phyloP scores from a whole-genome alignment of 1,140 invertebrate species.

The Caerostris darwini region DNA sequence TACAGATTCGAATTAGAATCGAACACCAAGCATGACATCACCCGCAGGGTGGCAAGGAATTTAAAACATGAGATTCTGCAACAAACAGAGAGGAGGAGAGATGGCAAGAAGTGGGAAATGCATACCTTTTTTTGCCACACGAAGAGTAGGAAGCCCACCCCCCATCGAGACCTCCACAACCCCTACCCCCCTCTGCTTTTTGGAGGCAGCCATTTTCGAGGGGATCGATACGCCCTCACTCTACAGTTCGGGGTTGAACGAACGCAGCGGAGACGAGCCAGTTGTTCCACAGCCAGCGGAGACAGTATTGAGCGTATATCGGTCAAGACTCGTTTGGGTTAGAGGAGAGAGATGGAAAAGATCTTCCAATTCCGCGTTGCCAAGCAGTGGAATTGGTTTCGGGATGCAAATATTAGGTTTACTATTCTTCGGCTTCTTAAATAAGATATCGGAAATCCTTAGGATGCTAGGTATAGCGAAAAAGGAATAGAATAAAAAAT shows the following conservation, averaged over 20 bases:
- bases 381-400: background rate
- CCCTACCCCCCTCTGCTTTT: conserved; percentile 16
- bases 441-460: too few species aligned
- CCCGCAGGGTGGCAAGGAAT: background rate
- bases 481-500: too few species aligned
- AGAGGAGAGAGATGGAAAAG: background rate
- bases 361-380: background rate
- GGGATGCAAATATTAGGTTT: background rate
- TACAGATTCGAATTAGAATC: conserved; percentile 46
- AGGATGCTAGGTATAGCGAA: too few species aligned
- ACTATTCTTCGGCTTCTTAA: too few species aligned
- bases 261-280: conserved; percentile 29
- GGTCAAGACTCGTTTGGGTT: conserved; percentile 40
- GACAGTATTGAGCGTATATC: conserved; percentile 13
- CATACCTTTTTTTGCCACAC: conserved; percentile 50
- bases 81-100: background rate
- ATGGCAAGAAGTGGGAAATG: conserved; percentile 45
- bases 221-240: conserved; percentile 32
- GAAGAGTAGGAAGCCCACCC: conserved; percentile 45
- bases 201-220: conserved; percentile 63
- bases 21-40: conserved; percentile 33
- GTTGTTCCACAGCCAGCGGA: conserved; percentile 23
- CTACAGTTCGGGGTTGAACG: conserved; percentile 49
- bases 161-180: background rate
- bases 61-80: conserved; percentile 32